These are phyloP conservation scores for Vanacampus margaritifer DNA, from an alignment of 2,113 vertebrate genomes.

Conservation along the genomic window DNA sequence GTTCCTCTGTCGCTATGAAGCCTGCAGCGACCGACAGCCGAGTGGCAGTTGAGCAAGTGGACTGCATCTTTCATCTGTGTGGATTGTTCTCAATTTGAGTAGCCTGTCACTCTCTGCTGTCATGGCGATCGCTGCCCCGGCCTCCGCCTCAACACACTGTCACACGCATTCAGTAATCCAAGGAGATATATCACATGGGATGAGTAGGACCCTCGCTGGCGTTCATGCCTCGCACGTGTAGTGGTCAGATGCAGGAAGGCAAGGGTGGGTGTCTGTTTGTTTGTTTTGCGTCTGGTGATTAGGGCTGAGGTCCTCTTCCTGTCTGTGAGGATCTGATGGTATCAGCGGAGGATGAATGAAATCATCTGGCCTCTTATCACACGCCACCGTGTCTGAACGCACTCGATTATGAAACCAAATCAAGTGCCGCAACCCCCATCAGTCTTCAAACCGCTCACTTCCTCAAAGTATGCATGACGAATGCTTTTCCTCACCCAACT, in stretches of 20 bases:
- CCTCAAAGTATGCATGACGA: background rate
- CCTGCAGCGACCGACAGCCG: constrained; percentile 40
- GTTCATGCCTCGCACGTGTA: constrained; percentile 27
- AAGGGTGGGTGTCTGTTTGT: constrained; percentile 45
- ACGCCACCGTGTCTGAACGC: constrained; percentile 21
- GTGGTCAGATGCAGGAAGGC: constrained; percentile 22
- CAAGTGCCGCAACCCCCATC: constrained; percentile 3
- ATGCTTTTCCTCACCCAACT: background rate
- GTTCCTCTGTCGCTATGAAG: constrained; percentile 23
- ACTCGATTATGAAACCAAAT: constrained; percentile 22
- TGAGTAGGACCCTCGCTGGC: constrained; percentile 28
- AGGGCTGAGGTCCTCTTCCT: constrained; percentile 56
- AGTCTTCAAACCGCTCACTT: background rate
- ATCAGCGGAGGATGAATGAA: constrained; percentile 29
- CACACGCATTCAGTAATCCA: constrained; percentile 45
- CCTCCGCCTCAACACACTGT: background rate
- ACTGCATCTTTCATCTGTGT: constrained; percentile 58
- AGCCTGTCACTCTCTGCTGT: constrained; percentile 52
- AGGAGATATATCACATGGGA: constrained; percentile 54
- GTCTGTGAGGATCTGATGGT: constrained; percentile 34
- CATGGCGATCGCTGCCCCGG: constrained; percentile 37
- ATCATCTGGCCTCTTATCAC: constrained; percentile 17
- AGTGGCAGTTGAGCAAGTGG: constrained; percentile 45
- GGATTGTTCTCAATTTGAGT: constrained; percentile 54
- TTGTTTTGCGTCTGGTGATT: constrained; percentile 43